Percentiles rank a stretch among this genome's conserved stretches.
phyloP scores from a whole-genome alignment of 2,113 vertebrate species.

The Caranx ignobilis region DNA sequence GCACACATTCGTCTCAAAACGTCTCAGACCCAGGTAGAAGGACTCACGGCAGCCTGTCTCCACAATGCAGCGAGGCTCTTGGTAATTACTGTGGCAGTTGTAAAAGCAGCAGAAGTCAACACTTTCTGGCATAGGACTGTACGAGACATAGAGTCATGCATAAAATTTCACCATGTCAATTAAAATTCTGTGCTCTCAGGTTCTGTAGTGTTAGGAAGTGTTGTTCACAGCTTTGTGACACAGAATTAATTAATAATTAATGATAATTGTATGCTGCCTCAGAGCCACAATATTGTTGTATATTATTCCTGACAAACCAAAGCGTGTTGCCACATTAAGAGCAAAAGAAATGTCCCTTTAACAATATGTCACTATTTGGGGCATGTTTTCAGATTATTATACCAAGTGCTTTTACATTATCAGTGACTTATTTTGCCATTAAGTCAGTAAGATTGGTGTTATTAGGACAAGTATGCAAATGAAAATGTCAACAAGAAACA shows the following conservation, averaged over 20 bases:
- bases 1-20: constrained; percentile 18
- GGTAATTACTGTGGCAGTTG: constrained; percentile 67
- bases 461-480: not conserved
- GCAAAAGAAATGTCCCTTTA: constrained; percentile 1
- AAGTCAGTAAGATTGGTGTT: not conserved
- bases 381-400: not conserved
- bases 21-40: constrained; percentile 50
- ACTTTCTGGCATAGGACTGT: constrained; percentile 43
- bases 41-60: constrained; percentile 43
- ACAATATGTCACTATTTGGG: not conserved
- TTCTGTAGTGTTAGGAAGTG: constrained; percentile 18
- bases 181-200: constrained; percentile 37
- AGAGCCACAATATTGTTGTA: not conserved
- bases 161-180: constrained; percentile 39
- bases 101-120: constrained; percentile 60
- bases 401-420: not conserved
- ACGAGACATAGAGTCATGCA: constrained; percentile 42
- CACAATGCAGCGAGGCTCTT: constrained; percentile 34
- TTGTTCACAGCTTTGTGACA: constrained; percentile 43
- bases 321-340: not conserved
- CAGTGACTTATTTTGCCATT: not conserved
- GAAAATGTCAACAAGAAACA: not conserved
- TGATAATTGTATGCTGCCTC: constrained; percentile 10
- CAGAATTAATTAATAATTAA: constrained; percentile 11
- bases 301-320: not conserved